These are phyloP conservation scores for Trogon melanurus DNA, from an alignment of 2,113 vertebrate species.

Conservation along the genomic window DNA sequence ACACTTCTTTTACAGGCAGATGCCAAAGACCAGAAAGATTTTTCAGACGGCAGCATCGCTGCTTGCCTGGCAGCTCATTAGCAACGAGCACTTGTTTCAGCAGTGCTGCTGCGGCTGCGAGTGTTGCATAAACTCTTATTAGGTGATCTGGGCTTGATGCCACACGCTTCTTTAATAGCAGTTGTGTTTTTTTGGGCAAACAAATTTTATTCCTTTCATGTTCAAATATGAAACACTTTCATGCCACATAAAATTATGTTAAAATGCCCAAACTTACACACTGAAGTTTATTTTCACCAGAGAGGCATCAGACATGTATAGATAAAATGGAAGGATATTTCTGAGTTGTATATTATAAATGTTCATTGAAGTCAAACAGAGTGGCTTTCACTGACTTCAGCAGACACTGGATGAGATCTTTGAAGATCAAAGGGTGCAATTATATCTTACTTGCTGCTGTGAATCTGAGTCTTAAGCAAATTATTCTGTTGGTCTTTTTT, in stretches of 20 bases:
- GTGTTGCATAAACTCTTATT: conserved; percentile 20
- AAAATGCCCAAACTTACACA: conserved; percentile 18
- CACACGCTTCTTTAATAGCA: conserved; percentile 6
- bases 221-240: conserved; percentile 60
- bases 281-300: conserved; percentile 34
- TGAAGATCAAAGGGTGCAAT: conserved; percentile 66
- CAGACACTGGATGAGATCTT: conserved; percentile 58
- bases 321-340: conserved; percentile 55
- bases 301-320: background rate
- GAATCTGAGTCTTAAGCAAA: conserved; percentile 51
- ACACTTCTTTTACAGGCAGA: background rate
- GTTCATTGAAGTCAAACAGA: conserved; percentile 58
- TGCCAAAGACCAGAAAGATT: background rate
- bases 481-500: conserved; percentile 44
- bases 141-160: conserved; percentile 54
- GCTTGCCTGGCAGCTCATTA: conserved; percentile 42
- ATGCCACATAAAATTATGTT: conserved; percentile 54
- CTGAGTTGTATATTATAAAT: conserved; percentile 6
- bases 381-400: conserved; percentile 59
- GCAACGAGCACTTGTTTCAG: background rate
- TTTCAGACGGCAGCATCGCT: background rate
- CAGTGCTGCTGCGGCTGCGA: background rate
- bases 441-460: conserved; percentile 51
- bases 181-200: conserved; percentile 19
- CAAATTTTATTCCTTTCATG: conserved; percentile 55